These are phyloP conservation scores for Callospermophilus lateralis DNA, from an alignment of 2,113 vertebrate genomes.

Conservation along the genomic window DNA sequence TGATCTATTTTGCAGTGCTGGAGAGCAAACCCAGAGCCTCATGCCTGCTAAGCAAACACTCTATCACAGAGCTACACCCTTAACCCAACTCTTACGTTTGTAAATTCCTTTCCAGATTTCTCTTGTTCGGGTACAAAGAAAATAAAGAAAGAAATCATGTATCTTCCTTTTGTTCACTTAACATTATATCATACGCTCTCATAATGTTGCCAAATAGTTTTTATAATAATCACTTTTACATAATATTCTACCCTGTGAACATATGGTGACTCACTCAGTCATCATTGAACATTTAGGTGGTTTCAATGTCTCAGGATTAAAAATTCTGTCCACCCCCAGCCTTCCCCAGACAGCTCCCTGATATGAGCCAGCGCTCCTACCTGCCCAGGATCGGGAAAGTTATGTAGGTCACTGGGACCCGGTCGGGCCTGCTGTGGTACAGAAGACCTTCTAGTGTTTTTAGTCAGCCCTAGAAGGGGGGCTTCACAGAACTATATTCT, in stretches of 20 bases:
- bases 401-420: constrained; percentile 62
- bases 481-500: not conserved
- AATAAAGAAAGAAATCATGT: not conserved
- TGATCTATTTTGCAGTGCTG: not conserved
- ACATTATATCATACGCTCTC: not conserved
- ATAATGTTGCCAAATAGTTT: constrained; percentile 19
- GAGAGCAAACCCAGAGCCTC: not conserved
- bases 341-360: constrained; percentile 1
- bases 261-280: constrained; percentile 47
- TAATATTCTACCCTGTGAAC: constrained; percentile 20
- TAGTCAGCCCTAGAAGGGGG: not conserved
- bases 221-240: constrained; percentile 55
- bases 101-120: not conserved
- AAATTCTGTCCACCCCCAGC: not conserved
- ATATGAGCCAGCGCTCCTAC: constrained; percentile 3
- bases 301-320: constrained; percentile 8
- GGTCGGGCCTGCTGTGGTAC: not conserved
- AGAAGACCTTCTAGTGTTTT: not conserved
- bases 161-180: constrained; percentile 4
- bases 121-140: not conserved
- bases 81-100: not conserved
- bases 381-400: not conserved
- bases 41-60: not conserved
- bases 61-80: not conserved
- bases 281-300: constrained; percentile 16